Evolutionary conservation across 2,113 vertebrate species (phyloP).

Genomic region (Spermophilus dauricus): DNA sequence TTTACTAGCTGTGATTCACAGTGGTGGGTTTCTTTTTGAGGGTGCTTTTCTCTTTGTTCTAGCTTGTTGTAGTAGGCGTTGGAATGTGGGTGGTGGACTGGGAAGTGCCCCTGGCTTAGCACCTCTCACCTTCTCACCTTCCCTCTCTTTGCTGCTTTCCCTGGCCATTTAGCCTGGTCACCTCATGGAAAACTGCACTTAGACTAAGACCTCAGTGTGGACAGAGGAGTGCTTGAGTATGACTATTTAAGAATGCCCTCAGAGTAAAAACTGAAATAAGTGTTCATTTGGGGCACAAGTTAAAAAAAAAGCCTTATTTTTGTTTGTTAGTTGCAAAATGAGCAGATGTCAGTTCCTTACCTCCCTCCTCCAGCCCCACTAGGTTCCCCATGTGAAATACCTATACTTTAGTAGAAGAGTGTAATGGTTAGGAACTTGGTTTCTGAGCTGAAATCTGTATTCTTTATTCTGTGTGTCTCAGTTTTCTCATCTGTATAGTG

Average conservation of each 20-base stretch:
- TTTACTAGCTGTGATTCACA: constrained; percentile 1
- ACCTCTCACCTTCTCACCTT: not conserved
- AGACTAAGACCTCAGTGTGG: not conserved
- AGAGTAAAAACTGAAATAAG: not conserved
- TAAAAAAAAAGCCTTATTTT: not conserved
- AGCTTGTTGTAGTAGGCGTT: constrained; percentile 21
- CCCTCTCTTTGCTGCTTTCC: not conserved
- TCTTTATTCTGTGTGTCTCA: not conserved
- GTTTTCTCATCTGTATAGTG: not conserved
- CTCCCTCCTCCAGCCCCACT: not conserved
- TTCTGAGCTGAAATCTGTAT: not conserved
- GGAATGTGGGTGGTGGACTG: not conserved
- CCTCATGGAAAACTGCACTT: not conserved
- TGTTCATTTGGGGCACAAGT: not conserved
- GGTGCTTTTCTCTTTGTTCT: constrained; percentile 43
- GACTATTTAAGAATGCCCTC: not conserved
- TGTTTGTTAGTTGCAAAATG: not conserved
- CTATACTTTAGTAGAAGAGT: not conserved
- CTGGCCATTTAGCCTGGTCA: not conserved
- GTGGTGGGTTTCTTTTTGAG: constrained; percentile 18
- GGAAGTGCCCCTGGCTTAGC: not conserved
- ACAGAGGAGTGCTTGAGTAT: not conserved
- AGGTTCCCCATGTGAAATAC: not conserved
- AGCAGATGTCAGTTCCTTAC: not conserved
- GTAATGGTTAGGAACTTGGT: constrained; percentile 9